Conservation (phyloP, 2,113 vertebrate species). For the Uria lomvia region DNA sequence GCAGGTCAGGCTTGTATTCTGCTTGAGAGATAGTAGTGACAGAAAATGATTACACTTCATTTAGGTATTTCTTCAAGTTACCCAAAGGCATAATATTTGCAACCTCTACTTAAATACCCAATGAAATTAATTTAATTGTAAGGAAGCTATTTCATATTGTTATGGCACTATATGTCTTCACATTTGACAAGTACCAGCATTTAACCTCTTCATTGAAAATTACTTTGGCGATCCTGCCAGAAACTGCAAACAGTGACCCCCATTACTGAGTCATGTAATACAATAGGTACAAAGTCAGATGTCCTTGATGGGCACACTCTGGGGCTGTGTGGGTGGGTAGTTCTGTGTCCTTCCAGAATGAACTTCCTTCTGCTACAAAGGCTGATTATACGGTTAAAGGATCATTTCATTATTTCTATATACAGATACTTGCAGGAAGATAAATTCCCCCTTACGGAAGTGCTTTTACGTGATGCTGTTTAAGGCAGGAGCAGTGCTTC, state of each 20-base stretch:
- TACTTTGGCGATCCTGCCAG: constrained; percentile 76
- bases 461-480: constrained; percentile 22
- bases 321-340: constrained; percentile 75
- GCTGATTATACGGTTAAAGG: constrained; percentile 53
- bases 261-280: constrained; percentile 69
- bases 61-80: constrained; percentile 26
- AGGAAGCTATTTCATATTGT: constrained; percentile 78
- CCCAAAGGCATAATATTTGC: constrained; percentile 32
- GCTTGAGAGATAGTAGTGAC: neutral
- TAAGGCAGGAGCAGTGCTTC: neutral
- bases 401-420: constrained; percentile 63
- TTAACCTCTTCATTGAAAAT: constrained; percentile 78
- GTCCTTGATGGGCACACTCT: constrained; percentile 55
- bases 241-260: constrained; percentile 68
- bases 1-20: neutral
- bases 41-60: constrained; percentile 5
- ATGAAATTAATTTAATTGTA: constrained; percentile 52
- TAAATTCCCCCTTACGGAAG: constrained; percentile 34
- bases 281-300: constrained; percentile 72
- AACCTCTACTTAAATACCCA: neutral
- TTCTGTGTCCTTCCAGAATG: constrained; percentile 63
- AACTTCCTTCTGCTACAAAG: constrained; percentile 46
- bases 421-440: constrained; percentile 50
- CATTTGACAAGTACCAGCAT: constrained; percentile 78
- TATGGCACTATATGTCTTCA: constrained; percentile 62